A percentile compares a stretch with the other conserved stretches of the same genome.
Evolutionary conservation across 2,797 vertebrate species (phyloP).

Genomic region (Rachycentron canadum): DNA sequence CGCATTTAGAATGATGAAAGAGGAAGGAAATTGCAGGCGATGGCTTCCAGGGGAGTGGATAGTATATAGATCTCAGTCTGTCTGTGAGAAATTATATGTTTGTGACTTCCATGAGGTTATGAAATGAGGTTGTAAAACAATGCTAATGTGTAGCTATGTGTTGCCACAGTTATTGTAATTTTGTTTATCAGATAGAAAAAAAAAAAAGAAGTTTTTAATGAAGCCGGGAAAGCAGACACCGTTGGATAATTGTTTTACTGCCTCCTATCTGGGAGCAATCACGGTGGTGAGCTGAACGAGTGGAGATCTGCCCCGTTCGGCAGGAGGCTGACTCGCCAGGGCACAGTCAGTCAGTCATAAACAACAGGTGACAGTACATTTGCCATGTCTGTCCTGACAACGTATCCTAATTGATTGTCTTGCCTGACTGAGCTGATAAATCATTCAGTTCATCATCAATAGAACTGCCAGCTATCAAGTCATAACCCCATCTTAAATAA

Average conservation of each 20-base stretch:
- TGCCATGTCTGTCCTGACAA: conserved; percentile 61
- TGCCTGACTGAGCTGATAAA: conserved; percentile 75
- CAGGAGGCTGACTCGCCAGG: conserved; percentile 38
- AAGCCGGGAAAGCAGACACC: conserved; percentile 34
- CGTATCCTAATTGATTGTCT: conserved; percentile 76
- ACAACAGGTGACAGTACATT: conserved; percentile 72
- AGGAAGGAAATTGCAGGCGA: conserved; percentile 79
- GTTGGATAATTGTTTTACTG: conserved; percentile 59
- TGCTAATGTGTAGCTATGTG: conserved; percentile 19
- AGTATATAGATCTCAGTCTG: conserved; percentile 73
- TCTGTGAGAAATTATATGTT: conserved; percentile 65
- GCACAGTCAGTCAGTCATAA: conserved; percentile 64
- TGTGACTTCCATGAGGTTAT: conserved; percentile 54
- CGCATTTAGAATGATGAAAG: conserved; percentile 86
- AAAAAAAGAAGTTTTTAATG: conserved; percentile 48
- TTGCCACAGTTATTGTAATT: conserved; percentile 60
- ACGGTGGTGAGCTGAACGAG: conserved; percentile 47
- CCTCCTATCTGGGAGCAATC: conserved; percentile 49
- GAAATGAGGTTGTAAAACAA: conserved; percentile 67
- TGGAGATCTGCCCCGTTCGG: conserved; percentile 21
- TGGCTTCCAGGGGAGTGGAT: conserved; percentile 75
- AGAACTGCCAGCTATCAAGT: conserved; percentile 79
- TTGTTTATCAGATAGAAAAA: conserved; percentile 51
- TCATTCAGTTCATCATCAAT: conserved; percentile 83
- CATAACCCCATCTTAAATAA: conserved; percentile 83